phyloP scores from a whole-genome alignment of 2,113 vertebrate species.

The Tragelaphus strepsiceros region DNA sequence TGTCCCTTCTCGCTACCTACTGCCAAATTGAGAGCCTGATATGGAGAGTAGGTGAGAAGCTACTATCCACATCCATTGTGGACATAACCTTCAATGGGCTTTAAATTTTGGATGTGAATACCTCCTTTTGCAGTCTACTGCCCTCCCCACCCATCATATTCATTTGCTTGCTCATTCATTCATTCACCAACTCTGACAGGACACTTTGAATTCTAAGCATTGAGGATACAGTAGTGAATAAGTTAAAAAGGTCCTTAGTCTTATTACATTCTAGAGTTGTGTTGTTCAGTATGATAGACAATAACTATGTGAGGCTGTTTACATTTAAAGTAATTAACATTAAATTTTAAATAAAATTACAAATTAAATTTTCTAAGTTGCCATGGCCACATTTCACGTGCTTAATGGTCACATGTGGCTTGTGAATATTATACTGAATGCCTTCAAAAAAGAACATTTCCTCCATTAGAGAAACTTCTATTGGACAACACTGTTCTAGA shows the following conservation, averaged over 20 bases:
- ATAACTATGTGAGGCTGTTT: not conserved
- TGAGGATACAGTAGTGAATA: not conserved
- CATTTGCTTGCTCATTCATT: not conserved
- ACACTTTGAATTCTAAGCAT: not conserved
- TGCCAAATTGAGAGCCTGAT: not conserved
- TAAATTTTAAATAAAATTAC: not conserved
- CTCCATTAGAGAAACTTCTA: not conserved
- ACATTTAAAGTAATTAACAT: not conserved
- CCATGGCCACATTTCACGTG: not conserved
- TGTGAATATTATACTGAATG: not conserved
- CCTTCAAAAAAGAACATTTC: not conserved
- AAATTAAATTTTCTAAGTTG: not conserved
- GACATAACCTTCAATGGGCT: not conserved
- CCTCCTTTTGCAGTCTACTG: not conserved
- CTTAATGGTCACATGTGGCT: not conserved
- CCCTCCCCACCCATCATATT: not conserved
- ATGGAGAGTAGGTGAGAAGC: not conserved
- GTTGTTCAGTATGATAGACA: not conserved
- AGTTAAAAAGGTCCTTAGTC: not conserved
- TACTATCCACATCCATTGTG: not conserved
- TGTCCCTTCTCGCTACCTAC: not conserved
- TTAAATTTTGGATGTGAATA: not conserved
- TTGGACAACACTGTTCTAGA: not conserved
- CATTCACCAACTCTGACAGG: not conserved
- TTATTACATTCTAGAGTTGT: not conserved